These are phyloP conservation scores for Ochlodes sylvanus DNA, from an alignment of 2,888 invertebrate species.

Conservation along the genomic window DNA sequence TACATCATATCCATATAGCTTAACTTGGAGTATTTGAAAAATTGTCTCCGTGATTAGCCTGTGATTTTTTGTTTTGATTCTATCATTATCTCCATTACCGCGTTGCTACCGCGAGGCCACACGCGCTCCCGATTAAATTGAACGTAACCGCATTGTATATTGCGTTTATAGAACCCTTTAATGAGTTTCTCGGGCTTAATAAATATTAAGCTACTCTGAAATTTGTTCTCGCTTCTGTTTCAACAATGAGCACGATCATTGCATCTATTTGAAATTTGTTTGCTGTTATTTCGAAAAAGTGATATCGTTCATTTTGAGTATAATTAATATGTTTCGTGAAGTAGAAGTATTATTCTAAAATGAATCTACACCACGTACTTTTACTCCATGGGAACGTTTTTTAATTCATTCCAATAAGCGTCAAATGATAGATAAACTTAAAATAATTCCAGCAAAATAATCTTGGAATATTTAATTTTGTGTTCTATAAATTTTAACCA, in stretches of 20 bases:
- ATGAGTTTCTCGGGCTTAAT: slow-evolving; percentile 67
- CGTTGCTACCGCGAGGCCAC: slow-evolving; percentile 73
- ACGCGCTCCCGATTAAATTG: slow-evolving; percentile 76
- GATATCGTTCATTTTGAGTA: no score
- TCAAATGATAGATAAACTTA: no score
- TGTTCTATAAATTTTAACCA: background rate
- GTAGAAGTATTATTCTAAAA: no score
- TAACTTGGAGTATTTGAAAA: slow-evolving; percentile 40
- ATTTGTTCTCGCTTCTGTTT: slow-evolving; percentile 29
- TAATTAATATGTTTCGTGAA: no score
- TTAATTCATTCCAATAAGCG: no score
- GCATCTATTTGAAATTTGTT: background rate
- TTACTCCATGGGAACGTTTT: no score
- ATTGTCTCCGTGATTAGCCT: slow-evolving; percentile 63
- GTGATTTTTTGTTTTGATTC: slow-evolving; percentile 66
- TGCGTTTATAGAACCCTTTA: slow-evolving; percentile 60
- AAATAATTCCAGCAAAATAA: no score
- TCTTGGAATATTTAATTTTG: no score
- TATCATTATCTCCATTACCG: slow-evolving; percentile 53
- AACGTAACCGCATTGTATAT: slow-evolving; percentile 72
- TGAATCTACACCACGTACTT: no score
- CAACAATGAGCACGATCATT: background rate
- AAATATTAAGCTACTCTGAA: slow-evolving; percentile 63
- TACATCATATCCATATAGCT: background rate
- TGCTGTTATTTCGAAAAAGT: background rate